Conservation (phyloP, 2,888 invertebrate species). For the Ashinkailepas kermadecensis region DNA sequence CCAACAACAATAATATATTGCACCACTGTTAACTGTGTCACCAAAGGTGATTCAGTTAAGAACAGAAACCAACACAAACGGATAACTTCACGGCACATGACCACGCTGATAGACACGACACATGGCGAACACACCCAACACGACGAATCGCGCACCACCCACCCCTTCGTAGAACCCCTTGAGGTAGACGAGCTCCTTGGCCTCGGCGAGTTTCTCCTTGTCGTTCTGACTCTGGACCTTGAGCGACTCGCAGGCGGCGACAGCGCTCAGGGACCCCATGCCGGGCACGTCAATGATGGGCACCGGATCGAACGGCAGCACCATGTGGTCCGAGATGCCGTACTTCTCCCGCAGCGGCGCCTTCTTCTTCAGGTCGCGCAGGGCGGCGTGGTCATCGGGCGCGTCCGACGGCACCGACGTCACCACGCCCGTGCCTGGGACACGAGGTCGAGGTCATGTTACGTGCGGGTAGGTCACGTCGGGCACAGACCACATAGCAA, state of each 20-base stretch:
- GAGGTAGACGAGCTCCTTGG: slow-evolving; percentile 91
- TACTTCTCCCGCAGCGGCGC: slow-evolving; percentile 87
- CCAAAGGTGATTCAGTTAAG: no score
- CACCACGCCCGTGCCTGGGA: slow-evolving; percentile 78
- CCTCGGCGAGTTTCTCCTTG: slow-evolving; percentile 81
- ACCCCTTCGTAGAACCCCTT: slow-evolving; percentile 74
- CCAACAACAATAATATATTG: no score
- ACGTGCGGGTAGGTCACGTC: not conserved
- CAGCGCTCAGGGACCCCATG: slow-evolving; percentile 76
- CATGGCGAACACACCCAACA: no score
- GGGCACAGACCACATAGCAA: not conserved
- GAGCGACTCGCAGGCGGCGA: slow-evolving; percentile 70
- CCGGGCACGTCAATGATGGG: slow-evolving; percentile 90
- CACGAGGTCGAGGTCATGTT: no score
- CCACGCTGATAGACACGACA: no score
- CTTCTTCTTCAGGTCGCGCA: slow-evolving; percentile 91
- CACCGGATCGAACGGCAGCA: slow-evolving; percentile 58
- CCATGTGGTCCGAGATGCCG: slow-evolving; percentile 72
- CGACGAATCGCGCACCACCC: not conserved
- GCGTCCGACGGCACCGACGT: slow-evolving; percentile 98
- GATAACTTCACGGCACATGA: no score
- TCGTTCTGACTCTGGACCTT: slow-evolving; percentile 99
- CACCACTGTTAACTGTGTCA: no score
- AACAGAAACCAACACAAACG: no score
- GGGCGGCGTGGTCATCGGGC: slow-evolving; percentile 95